These are phyloP conservation scores for Neodon shergylaensis DNA, from an alignment of 2,113 vertebrate genomes.

Conservation along the genomic window DNA sequence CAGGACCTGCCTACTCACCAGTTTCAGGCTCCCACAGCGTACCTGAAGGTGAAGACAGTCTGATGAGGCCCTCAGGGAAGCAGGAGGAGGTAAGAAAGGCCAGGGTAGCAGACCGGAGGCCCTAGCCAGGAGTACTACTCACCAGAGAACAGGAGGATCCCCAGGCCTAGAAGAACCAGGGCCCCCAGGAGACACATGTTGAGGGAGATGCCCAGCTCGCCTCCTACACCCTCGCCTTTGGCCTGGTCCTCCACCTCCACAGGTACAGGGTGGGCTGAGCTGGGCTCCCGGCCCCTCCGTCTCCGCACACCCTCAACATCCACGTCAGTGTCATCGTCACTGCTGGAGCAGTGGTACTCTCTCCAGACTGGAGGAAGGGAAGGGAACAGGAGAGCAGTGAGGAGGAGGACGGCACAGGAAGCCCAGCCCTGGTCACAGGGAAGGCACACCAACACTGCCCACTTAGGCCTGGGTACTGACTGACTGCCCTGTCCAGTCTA, in stretches of 20 bases:
- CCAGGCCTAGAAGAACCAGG: slow-evolving; percentile 88
- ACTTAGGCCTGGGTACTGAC: background rate
- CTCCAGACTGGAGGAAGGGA: slow-evolving; percentile 45
- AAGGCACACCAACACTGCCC: background rate
- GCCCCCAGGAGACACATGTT: slow-evolving; percentile 91
- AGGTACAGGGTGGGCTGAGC: fast-evolving
- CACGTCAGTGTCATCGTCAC: slow-evolving; percentile 66
- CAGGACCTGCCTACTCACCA: slow-evolving; percentile 84
- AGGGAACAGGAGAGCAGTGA: background rate
- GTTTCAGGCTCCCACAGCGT: slow-evolving; percentile 85
- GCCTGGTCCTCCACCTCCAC: background rate
- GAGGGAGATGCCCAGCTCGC: slow-evolving; percentile 82
- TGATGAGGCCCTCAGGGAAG: background rate
- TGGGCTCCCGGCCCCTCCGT: slow-evolving; percentile 47
- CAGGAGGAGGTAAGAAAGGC: background rate
- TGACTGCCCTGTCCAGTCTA: background rate
- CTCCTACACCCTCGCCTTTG: background rate
- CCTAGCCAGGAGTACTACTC: slow-evolving; percentile 55
- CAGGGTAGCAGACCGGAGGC: background rate
- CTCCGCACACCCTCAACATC: slow-evolving; percentile 78
- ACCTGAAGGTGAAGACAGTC: slow-evolving; percentile 83
- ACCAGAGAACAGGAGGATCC: slow-evolving; percentile 91
- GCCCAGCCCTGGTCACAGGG: background rate
- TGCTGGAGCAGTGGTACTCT: slow-evolving; percentile 73
- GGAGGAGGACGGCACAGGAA: background rate